Base-by-base conservation (phyloP, 2,113 vertebrate species). In the Paracanthobrama guichenoti region DNA sequence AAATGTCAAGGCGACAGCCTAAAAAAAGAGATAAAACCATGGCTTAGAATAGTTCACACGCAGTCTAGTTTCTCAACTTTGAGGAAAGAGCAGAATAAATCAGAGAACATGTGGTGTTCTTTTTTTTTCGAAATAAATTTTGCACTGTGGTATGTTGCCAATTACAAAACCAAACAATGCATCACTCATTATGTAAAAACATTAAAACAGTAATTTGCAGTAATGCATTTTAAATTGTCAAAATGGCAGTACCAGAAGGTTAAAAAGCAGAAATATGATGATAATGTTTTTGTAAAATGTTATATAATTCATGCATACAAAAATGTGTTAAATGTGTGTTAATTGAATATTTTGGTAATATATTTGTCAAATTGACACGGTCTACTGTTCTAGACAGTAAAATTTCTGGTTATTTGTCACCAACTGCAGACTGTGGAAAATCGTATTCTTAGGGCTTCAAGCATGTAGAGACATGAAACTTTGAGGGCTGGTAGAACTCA, bases 1-100 rank as follows among this genome's bases (percentile, higher is more conserved):
- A 85, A 79, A 75, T 78, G 64, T 85, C 76, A 79, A 73, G 48
- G 8, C 13, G 66, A 81, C 82, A 67, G 39, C 35, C 20, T 6
- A 72, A 66, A 78, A 22, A 64, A 7, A 20, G 13, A 12, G 13
- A 57, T 8, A 28, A 82, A 82, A 24, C 50, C 24, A 39, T 35
- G 42, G 16, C 14, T 50, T 53, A 39, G 66, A 57, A 78, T 62
- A 62, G 12, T 28, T 46, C 20, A n/a, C 10, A 1, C 39, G 28
- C 18, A 4, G 8, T 77, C 20, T 22, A 6, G 44, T 73, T 74
- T 6, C 72, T 74, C 5, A 59, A 59, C 42, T 72, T 46, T 8
- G 20, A 55, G 18, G 75, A 77, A 77, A 77, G 73, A 55, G 48
- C 53, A 16, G 18, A 53, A 53, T 76, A 76, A 28, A 31, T 35